phyloP scores from a whole-genome alignment of 2,797 vertebrate genomes.

The Chiropotes sagulatus region DNA sequence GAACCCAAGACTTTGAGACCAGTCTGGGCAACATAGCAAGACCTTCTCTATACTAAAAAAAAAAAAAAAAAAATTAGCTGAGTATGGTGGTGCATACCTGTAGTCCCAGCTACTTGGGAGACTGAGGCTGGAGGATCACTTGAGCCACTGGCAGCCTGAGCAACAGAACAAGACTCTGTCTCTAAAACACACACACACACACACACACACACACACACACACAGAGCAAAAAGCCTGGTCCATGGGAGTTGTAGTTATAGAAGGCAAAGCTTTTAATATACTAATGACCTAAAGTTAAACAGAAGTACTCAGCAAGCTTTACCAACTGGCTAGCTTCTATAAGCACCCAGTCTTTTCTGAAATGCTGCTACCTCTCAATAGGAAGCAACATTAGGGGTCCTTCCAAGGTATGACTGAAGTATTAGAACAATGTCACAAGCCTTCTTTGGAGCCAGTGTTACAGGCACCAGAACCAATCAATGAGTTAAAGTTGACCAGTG shows the following conservation, averaged over 20 bases:
- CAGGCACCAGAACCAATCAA: slow-evolving; percentile 86
- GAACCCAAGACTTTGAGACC: too few species aligned
- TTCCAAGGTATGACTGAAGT: slow-evolving; percentile 86
- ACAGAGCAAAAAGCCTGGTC: slow-evolving; percentile 83
- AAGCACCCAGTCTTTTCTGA: slow-evolving; percentile 74
- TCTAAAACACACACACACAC: slow-evolving; percentile 79
- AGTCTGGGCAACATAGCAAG: too few species aligned
- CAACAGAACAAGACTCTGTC: too few species aligned
- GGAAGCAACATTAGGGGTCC: slow-evolving; percentile 90
- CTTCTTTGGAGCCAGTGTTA: slow-evolving; percentile 87
- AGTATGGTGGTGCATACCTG: too few species aligned
- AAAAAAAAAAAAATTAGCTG: too few species aligned
- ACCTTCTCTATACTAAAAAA: too few species aligned
- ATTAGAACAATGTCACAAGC: slow-evolving; percentile 86
- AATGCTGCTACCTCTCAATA: slow-evolving; percentile 87
- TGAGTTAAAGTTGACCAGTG: slow-evolving; percentile 84
- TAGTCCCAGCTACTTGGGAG: too few species aligned
- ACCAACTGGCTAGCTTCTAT: slow-evolving; percentile 75
- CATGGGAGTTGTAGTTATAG: slow-evolving; percentile 91
- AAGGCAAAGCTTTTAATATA: slow-evolving; percentile 86
- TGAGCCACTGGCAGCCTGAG: too few species aligned
- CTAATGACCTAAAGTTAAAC: slow-evolving; percentile 40
- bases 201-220: slow-evolving; percentile 78
- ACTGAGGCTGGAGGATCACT: too few species aligned
- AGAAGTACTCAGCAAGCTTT: neutral